phyloP scores from a whole-genome alignment of 2,888 invertebrate genomes.

The Melieria picta region DNA sequence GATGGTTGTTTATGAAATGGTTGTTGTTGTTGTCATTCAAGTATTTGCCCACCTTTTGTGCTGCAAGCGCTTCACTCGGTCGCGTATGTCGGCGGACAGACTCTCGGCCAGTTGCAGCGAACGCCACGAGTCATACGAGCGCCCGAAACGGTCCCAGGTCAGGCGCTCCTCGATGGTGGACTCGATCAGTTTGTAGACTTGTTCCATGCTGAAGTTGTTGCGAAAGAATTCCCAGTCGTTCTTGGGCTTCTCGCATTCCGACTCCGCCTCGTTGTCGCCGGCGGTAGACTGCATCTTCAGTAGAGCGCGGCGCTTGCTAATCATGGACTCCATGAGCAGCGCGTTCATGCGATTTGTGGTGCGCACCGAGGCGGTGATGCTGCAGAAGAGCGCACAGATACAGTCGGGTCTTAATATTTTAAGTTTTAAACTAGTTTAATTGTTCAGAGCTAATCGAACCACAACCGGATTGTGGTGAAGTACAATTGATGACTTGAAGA shows the following conservation, averaged over 20 bases:
- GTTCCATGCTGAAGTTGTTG: slow-evolving; percentile 64
- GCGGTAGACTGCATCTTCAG: slow-evolving; percentile 42
- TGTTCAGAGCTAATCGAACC: too few species aligned
- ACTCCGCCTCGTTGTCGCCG: slow-evolving; percentile 45
- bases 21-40: background rate
- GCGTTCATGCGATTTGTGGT: slow-evolving; percentile 66
- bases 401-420: background rate
- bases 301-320: slow-evolving; percentile 53
- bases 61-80: slow-evolving; percentile 60
- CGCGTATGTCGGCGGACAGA: slow-evolving; percentile 59
- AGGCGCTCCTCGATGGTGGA: slow-evolving; percentile 62
- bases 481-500: too few species aligned
- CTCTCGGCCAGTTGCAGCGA: slow-evolving; percentile 60
- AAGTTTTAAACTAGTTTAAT: slow-evolving; percentile 4
- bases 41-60: slow-evolving; percentile 54
- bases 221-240: slow-evolving; percentile 59
- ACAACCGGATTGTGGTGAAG: too few species aligned
- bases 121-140: slow-evolving; percentile 65
- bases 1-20: background rate
- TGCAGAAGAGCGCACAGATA: slow-evolving; percentile 33
- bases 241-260: slow-evolving; percentile 51
- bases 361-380: slow-evolving; percentile 64
- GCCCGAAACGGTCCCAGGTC: slow-evolving; percentile 64
- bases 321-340: slow-evolving; percentile 61
- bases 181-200: slow-evolving; percentile 61